Base-by-base conservation (phyloP, 1,140 invertebrate species). In the Manduca sexta region DNA sequence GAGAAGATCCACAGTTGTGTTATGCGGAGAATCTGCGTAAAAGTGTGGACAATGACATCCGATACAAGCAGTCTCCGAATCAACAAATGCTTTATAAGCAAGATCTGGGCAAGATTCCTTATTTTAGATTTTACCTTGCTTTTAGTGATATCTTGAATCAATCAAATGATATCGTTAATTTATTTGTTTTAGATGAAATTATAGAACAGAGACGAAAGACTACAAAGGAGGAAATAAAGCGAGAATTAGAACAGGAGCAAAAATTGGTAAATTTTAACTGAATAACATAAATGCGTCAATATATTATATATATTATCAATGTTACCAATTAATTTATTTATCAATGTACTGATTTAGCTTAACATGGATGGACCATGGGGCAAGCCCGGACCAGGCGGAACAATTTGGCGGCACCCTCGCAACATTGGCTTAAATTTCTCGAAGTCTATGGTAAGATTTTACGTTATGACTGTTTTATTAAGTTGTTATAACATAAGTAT, bases 351-450 rank as follows among this genome's bases (percentile, higher is more conserved):
- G 54, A 34, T 42, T 47, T 51, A 85, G 84, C 67, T 81, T 48
- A 60, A 66, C 2, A 71, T 84, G 67, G 73, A 77, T 11, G 79
- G 79, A 21, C 89, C 90, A 13, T 91, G 90, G 90, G 90, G 90
- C 43, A 88, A 86, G 60, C 87, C 87, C 3, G 90, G 91, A 52
- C 90, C 91, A 49, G 90, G 90, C 45, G 91, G 91, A 55, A 74
- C 74, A 41, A 85, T 84, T 62, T 91, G 91, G 91, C 86, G 90
- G 66, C 88, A 89, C 69, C 91, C 90, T 51, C 82, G 87, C 55
- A 74, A 88, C 58, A 84, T 91, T 56, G 91, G 90, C 60, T 71
- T 88, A 56, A 89, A 90, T 79, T 92, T 92, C 85, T 87, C 89
- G 30, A 88, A 91, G 66, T 92, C 90, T 51, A 87, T 92, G 90